Evolutionary conservation across 2,888 invertebrate species (phyloP).

Genomic region (Malthinus seriepunctatus): DNA sequence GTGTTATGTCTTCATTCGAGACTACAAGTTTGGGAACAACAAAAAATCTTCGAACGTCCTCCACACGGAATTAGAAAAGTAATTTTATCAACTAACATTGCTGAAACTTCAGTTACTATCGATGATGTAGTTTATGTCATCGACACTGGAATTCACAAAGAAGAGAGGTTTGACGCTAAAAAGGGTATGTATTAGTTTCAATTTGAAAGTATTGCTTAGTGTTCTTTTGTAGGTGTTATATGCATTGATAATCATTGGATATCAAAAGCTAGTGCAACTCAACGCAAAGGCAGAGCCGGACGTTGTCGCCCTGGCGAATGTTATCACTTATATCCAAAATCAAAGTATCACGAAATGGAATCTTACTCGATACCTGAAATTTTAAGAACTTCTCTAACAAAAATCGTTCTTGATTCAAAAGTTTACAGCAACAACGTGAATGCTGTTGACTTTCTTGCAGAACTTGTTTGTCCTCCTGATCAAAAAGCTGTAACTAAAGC

Average conservation of each 20-base stretch:
- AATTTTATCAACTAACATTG: slow-evolving; percentile 71
- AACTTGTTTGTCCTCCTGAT: slow-evolving; percentile 66
- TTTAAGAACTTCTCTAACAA: slow-evolving; percentile 59
- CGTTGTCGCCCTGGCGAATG: slow-evolving; percentile 66
- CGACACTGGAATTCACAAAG: slow-evolving; percentile 66
- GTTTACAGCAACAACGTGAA: slow-evolving; percentile 62
- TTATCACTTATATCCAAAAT: slow-evolving; percentile 60
- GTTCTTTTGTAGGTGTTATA: slow-evolving; percentile 47
- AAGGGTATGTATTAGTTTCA: slow-evolving; percentile 47
- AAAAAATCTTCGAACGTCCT: slow-evolving; percentile 59
- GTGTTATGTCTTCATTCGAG: slow-evolving; percentile 55
- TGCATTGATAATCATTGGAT: slow-evolving; percentile 63
- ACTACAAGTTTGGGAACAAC: slow-evolving; percentile 62
- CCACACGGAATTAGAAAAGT: slow-evolving; percentile 64
- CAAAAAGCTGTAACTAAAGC: slow-evolving; percentile 58
- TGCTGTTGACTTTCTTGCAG: slow-evolving; percentile 61
- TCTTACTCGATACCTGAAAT: slow-evolving; percentile 66
- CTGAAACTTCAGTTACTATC: slow-evolving; percentile 75
- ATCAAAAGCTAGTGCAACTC: slow-evolving; percentile 64
- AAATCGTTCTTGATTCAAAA: slow-evolving; percentile 64
- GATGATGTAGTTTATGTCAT: slow-evolving; percentile 71
- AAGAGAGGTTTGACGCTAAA: slow-evolving; percentile 58
- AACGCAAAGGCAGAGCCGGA: slow-evolving; percentile 71
- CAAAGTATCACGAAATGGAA: slow-evolving; percentile 57
- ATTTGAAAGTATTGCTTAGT: not conserved